Percentiles rank a stretch among this genome's conserved stretches.
Evolutionary conservation across 2,888 invertebrate species (phyloP).

Genomic region (Drosophila fungiperda): DNA sequence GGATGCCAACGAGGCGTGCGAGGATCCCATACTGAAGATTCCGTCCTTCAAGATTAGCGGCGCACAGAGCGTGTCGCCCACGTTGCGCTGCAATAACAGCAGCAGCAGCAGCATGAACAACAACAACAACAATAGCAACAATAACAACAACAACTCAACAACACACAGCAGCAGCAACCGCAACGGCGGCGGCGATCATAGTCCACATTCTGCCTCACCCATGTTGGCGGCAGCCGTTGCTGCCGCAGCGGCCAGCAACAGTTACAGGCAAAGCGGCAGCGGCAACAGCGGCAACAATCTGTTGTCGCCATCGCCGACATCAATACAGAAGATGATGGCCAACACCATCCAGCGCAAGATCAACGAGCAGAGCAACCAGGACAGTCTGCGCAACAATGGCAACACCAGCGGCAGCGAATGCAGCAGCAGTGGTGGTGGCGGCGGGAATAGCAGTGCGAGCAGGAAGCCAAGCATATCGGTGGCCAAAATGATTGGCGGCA

Average conservation of each 20-base stretch:
- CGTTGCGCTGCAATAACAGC: slow-evolving; percentile 49
- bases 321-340: slow-evolving; percentile 95
- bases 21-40: slow-evolving; percentile 94
- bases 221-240: slow-evolving; percentile 79
- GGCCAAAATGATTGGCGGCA: slow-evolving; percentile 86
- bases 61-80: slow-evolving; percentile 81
- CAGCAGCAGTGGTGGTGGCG: slow-evolving; percentile 68
- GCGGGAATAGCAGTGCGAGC: slow-evolving; percentile 48
- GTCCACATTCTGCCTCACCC: slow-evolving; percentile 84
- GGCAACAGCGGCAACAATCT: slow-evolving; percentile 42
- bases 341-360: slow-evolving; percentile 94
- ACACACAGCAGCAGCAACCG: slow-evolving; percentile 83
- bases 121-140: slow-evolving; percentile 77
- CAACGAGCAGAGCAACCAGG: slow-evolving; percentile 85
- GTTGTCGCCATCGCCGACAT: slow-evolving; percentile 87
- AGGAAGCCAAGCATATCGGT: slow-evolving; percentile 87
- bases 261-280: slow-evolving; percentile 77
- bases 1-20: slow-evolving; percentile 84
- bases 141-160: slow-evolving; percentile 72
- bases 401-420: slow-evolving; percentile 61
- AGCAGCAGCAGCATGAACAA: slow-evolving; percentile 76
- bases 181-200: slow-evolving; percentile 84
- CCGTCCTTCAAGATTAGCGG: slow-evolving; percentile 93
- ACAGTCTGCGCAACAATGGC: slow-evolving; percentile 85
- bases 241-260: slow-evolving; percentile 69